phyloP scores from a whole-genome alignment of 2,113 vertebrate species.

The Halcyon malimbica region DNA sequence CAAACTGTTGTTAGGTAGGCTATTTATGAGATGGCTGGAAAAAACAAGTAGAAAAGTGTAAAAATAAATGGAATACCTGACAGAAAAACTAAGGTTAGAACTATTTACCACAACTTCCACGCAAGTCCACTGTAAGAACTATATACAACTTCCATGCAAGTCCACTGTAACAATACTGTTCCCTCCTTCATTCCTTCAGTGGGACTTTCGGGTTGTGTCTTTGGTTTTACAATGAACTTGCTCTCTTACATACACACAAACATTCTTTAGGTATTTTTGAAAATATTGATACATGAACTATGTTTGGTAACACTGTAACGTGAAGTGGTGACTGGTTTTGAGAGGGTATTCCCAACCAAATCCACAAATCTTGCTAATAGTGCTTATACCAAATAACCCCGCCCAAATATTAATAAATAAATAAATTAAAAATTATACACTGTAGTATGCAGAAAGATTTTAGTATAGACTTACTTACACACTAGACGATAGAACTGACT shows the following conservation, averaged over 20 bases:
- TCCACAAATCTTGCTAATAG: neutral
- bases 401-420: too few relatives aligned
- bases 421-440: neutral
- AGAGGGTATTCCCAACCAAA: neutral
- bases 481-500: neutral
- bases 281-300: neutral
- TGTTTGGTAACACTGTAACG: neutral
- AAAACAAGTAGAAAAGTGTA: neutral
- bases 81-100: neutral
- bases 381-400: neutral
- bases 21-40: neutral
- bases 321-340: neutral
- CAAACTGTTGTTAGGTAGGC: neutral
- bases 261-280: neutral
- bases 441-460: neutral
- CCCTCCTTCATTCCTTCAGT: neutral
- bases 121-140: neutral
- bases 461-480: neutral
- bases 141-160: neutral
- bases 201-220: neutral
- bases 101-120: neutral
- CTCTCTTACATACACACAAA: neutral
- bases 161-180: neutral
- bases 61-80: neutral
- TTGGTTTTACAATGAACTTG: neutral